Evolutionary conservation across 1,140 invertebrate species (phyloP).

Genomic region (Drosophila pallidifrons): DNA sequence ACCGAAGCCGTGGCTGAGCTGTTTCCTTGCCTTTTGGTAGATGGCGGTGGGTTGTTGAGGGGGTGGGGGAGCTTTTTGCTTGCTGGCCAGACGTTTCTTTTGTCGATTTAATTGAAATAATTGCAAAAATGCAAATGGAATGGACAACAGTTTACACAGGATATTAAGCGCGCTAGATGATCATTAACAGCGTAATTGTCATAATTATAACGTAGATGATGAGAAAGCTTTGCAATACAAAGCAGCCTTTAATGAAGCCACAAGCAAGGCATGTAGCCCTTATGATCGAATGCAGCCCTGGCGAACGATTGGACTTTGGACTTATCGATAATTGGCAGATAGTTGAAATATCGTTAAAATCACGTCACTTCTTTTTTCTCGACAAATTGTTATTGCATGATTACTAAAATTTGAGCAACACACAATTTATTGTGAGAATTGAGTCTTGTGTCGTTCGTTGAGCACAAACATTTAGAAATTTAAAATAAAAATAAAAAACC

Average conservation of each 20-base stretch:
- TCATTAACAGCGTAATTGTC: neutral
- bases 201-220: conserved; percentile 6
- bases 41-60: no score
- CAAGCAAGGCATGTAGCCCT: no score
- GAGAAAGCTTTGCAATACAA: neutral
- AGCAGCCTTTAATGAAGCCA: conserved; percentile 4
- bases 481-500: no score
- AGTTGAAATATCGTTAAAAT: no score
- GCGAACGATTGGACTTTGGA: no score
- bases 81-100: conserved; percentile 62
- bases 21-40: conserved; percentile 37
- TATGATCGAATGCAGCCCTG: neutral
- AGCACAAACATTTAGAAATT: no score
- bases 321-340: no score
- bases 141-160: conserved; percentile 79
- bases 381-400: no score
- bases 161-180: conserved; percentile 39
- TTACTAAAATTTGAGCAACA: no score
- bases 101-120: conserved; percentile 83
- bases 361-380: no score
- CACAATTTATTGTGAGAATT: no score
- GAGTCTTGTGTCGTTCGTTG: no score
- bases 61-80: conserved; percentile 7
- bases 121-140: conserved; percentile 83
- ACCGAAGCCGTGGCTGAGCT: conserved; percentile 4